These are phyloP conservation scores for Cheumatopsyche charites DNA, from an alignment of 1,140 invertebrate species.

Conservation along the genomic window DNA sequence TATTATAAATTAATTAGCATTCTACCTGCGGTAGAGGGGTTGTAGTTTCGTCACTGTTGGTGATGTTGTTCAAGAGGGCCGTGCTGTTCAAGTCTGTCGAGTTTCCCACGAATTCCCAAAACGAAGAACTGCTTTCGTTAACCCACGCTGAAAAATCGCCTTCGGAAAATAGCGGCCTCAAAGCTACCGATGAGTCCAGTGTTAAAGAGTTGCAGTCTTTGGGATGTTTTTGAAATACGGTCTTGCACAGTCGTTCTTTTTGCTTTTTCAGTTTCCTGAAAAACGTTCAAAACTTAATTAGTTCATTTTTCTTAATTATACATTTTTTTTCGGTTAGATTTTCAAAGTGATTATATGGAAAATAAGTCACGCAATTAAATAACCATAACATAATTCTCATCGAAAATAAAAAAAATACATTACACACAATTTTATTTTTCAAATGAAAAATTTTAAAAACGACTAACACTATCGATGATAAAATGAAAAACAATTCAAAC, in stretches of 20 bases:
- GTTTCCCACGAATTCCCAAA: conserved; percentile 32
- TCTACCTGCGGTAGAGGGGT: conserved; percentile 26
- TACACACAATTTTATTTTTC: too few relatives aligned
- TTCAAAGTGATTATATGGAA: too few relatives aligned
- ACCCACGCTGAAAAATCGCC: conserved; percentile 42
- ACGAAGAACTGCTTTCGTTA: conserved; percentile 36
- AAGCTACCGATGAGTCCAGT: conserved; percentile 65
- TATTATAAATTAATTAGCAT: not conserved
- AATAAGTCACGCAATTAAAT: too few relatives aligned
- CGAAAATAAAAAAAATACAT: too few relatives aligned
- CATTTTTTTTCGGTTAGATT: too few relatives aligned
- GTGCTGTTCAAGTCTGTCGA: conserved; percentile 49
- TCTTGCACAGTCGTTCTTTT: conserved; percentile 69
- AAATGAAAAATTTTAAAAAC: not conserved
- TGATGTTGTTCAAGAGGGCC: conserved; percentile 13
- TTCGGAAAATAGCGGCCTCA: conserved; percentile 48
- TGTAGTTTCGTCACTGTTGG: conserved; percentile 19
- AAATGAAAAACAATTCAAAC: not conserved
- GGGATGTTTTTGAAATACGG: conserved; percentile 64
- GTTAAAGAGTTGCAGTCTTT: conserved; percentile 55
- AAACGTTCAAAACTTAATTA: not conserved
- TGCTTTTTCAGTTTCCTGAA: conserved; percentile 70
- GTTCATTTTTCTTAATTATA: too few relatives aligned
- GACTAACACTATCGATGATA: not conserved
- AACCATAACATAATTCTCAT: too few relatives aligned